Conservation (phyloP, 1,140 invertebrate genomes). For the Halesus radiatus region DNA sequence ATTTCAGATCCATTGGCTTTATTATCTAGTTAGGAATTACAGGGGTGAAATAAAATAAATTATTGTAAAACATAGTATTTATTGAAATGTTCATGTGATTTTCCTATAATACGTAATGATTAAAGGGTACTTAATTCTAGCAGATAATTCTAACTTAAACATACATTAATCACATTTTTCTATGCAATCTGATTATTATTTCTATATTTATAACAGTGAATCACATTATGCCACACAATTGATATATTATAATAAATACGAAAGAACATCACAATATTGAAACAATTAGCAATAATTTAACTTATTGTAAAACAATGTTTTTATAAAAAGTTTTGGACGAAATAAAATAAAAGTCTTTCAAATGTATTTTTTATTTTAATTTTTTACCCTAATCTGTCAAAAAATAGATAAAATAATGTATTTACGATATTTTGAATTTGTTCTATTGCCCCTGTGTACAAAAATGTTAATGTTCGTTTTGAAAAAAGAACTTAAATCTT, state of each 20-base stretch:
- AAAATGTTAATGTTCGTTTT: too few relatives aligned
- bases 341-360: neutral
- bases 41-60: constrained; percentile 17
- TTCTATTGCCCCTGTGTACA: too few relatives aligned
- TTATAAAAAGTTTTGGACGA: neutral
- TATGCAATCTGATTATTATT: constrained; percentile 38
- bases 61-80: constrained; percentile 57
- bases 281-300: constrained; percentile 4
- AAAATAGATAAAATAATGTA: too few relatives aligned
- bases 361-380: neutral
- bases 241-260: constrained; percentile 5
- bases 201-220: constrained; percentile 45
- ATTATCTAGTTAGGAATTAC: neutral
- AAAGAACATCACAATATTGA: constrained; percentile 2
- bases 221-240: constrained; percentile 47
- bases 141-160: constrained; percentile 37
- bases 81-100: constrained; percentile 51
- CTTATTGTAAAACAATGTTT: constrained; percentile 5
- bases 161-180: constrained; percentile 49
- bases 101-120: constrained; percentile 44
- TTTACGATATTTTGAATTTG: too few relatives aligned
- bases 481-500: too few relatives aligned
- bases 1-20: too few relatives aligned
- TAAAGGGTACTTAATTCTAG: constrained; percentile 51
- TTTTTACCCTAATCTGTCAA: neutral